Conservation (phyloP, 2,113 vertebrate species). For the Ictalurus punctatus region DNA sequence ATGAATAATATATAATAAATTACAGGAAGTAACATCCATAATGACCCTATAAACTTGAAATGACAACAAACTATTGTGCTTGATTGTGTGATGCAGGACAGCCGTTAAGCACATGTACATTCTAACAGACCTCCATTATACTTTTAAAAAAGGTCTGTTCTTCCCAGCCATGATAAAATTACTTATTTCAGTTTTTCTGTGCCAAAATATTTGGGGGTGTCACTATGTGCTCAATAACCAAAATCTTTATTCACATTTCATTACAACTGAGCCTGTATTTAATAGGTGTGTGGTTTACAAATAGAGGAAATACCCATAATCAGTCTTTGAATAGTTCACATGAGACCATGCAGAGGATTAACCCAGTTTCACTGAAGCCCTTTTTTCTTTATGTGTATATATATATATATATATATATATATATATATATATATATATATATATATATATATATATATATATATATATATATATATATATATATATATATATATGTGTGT, state of each 20-base stretch:
- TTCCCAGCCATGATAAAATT: neutral
- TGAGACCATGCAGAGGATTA: constrained; percentile 59
- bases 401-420: too few relatives aligned
- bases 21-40: too few relatives aligned
- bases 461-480: too few relatives aligned
- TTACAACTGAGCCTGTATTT: constrained; percentile 15
- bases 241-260: neutral
- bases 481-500: too few relatives aligned
- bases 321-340: constrained; percentile 49
- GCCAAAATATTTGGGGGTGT: neutral
- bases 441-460: too few relatives aligned
- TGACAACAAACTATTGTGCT: too few relatives aligned
- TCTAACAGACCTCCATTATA: neutral
- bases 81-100: too few relatives aligned
- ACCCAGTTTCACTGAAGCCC: constrained; percentile 40
- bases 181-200: neutral
- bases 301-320: constrained; percentile 52
- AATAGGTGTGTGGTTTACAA: constrained; percentile 45
- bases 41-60: too few relatives aligned
- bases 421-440: too few relatives aligned
- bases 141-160: neutral
- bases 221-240: neutral
- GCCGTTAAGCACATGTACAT: too few relatives aligned
- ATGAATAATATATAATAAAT: too few relatives aligned
- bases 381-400: constrained; percentile 16